These are phyloP conservation scores for Daphoenositta chrysoptera DNA, from an alignment of 2,113 vertebrate genomes.

Conservation along the genomic window DNA sequence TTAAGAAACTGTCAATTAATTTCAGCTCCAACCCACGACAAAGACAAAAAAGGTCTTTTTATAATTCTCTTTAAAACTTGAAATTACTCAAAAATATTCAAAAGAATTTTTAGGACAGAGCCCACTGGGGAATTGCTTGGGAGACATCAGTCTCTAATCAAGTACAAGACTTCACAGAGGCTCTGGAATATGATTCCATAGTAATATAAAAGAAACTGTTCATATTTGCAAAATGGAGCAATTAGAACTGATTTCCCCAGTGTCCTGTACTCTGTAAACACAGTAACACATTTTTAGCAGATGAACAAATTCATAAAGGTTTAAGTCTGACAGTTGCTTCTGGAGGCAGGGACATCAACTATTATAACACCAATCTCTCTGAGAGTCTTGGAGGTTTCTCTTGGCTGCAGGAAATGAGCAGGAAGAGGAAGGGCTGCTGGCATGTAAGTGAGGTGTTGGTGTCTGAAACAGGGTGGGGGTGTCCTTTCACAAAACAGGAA, in stretches of 20 bases:
- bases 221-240: background rate
- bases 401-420: background rate
- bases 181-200: background rate
- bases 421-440: background rate
- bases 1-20: no score
- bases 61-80: background rate
- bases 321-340: background rate
- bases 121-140: fast-evolving
- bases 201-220: background rate
- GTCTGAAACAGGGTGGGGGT: background rate
- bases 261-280: background rate
- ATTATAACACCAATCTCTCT: background rate
- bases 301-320: background rate
- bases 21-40: no score
- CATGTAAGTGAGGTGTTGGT: background rate
- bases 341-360: background rate
- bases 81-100: background rate
- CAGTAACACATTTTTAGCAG: background rate
- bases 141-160: background rate
- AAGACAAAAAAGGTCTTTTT: background rate
- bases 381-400: background rate
- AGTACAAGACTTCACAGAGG: background rate
- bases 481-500: background rate
- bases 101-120: background rate
- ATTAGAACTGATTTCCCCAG: background rate